These are phyloP conservation scores for Lophius piscatorius DNA, from an alignment of 2,113 vertebrate genomes.

Conservation along the genomic window DNA sequence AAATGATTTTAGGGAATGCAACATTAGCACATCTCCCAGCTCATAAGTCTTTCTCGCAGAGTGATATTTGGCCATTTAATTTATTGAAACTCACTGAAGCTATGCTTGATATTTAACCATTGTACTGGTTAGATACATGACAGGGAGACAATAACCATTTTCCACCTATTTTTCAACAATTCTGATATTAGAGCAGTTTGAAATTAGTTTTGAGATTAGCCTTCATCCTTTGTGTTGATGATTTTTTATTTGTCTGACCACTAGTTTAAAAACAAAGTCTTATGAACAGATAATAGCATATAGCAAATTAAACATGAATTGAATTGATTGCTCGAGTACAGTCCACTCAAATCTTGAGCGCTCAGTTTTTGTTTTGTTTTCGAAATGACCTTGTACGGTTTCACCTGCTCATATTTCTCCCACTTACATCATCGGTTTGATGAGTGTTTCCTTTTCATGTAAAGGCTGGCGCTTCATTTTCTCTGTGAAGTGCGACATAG, in stretches of 20 bases:
- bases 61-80: conserved; percentile 57
- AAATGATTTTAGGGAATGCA: conserved; percentile 74
- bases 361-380: not conserved
- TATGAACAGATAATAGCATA: not conserved
- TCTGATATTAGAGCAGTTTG: not conserved
- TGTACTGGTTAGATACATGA: not conserved
- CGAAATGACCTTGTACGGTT: not conserved
- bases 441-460: not conserved
- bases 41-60: conserved; percentile 68
- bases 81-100: conserved; percentile 7
- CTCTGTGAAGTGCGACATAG: not conserved
- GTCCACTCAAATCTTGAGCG: no score
- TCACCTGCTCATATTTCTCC: conserved; percentile 28
- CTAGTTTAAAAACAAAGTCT: conserved; percentile 7
- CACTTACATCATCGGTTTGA: conserved; percentile 36
- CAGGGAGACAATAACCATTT: not conserved
- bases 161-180: not conserved
- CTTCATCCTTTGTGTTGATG: no score
- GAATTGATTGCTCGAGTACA: not conserved
- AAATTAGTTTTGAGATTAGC: not conserved
- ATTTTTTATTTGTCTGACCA: conserved; percentile 3
- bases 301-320: not conserved
- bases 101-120: not conserved
- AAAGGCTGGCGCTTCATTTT: not conserved
- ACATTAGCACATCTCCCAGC: conserved; percentile 66